Conservation (phyloP, 2,797 vertebrate species). For the Champsocephalus gunnari region DNA sequence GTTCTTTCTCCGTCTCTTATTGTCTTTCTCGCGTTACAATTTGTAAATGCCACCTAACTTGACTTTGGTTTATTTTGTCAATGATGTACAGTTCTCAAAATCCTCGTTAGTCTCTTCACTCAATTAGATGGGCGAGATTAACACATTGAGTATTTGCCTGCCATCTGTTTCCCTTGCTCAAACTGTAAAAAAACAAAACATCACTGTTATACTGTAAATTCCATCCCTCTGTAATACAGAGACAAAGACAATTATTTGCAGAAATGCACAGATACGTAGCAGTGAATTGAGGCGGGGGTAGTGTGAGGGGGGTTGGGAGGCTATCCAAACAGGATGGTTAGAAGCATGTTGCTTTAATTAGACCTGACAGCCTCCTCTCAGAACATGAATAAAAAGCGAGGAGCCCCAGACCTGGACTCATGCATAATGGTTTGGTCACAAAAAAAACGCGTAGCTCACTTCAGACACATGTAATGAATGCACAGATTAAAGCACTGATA, state of each 20-base stretch:
- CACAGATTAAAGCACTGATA: conserved; percentile 63
- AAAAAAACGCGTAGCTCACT: conserved; percentile 23
- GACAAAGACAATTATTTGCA: conserved; percentile 10
- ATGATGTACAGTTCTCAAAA: conserved; percentile 1
- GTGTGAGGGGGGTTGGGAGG: conserved; percentile 24
- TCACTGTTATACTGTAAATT: neutral
- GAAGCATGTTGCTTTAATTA: conserved; percentile 74
- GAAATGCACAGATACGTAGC: conserved; percentile 9
- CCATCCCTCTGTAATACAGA: conserved; percentile 1
- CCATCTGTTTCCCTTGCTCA: conserved; percentile 27
- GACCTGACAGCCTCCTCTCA: conserved; percentile 72
- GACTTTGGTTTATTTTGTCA: neutral
- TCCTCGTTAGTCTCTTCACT: neutral
- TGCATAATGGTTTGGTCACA: conserved; percentile 64
- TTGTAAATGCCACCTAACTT: neutral
- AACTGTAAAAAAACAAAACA: conserved; percentile 7
- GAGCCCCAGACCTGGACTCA: conserved; percentile 67
- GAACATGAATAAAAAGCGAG: conserved; percentile 74
- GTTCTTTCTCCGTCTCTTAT: conserved; percentile 8
- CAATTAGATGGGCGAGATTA: neutral
- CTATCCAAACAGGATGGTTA: conserved; percentile 60
- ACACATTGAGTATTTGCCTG: conserved; percentile 22
- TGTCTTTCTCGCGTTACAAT: neutral
- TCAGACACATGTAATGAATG: conserved; percentile 74
- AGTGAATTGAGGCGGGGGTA: conserved; percentile 28